Percentiles rank a stretch among this genome's conserved stretches.
Evolutionary conservation across 2,113 vertebrate species (phyloP).

Genomic region (Coptodon bakossiorum): DNA sequence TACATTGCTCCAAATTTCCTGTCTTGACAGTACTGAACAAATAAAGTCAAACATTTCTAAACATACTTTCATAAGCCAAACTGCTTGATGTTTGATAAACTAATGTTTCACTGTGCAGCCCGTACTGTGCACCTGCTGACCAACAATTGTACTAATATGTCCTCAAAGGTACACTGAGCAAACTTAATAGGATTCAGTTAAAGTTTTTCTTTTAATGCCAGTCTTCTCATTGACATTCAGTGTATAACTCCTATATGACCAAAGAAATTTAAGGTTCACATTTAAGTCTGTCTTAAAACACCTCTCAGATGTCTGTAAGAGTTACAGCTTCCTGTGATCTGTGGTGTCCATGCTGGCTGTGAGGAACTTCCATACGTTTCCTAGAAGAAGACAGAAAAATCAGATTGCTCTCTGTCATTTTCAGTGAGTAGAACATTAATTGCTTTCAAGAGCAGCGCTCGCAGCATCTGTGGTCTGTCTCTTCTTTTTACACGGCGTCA

Average conservation of each 20-base stretch:
- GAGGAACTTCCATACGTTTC: background rate
- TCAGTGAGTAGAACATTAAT: background rate
- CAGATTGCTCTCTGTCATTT: background rate
- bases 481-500: background rate
- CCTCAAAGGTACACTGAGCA: constrained; percentile 53
- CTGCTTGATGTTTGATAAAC: background rate
- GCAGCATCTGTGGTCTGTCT: background rate
- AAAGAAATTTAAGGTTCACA: background rate
- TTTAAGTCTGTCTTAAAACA: background rate
- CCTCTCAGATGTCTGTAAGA: background rate
- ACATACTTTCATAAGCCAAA: background rate
- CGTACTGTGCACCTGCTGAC: constrained; percentile 13
- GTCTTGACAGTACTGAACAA: background rate
- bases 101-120: constrained; percentile 19
- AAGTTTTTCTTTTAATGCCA: background rate
- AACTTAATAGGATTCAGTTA: background rate
- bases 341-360: background rate
- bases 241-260: background rate
- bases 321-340: background rate
- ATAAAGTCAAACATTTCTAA: background rate
- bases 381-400: background rate
- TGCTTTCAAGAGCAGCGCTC: background rate
- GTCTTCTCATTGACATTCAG: background rate
- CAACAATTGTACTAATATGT: constrained; percentile 46
- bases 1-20: background rate